Evolutionary conservation across 2,113 vertebrate species (phyloP), one percentile per base, ranked within the genome.

Genomic region (Python bivittatus): DNA sequence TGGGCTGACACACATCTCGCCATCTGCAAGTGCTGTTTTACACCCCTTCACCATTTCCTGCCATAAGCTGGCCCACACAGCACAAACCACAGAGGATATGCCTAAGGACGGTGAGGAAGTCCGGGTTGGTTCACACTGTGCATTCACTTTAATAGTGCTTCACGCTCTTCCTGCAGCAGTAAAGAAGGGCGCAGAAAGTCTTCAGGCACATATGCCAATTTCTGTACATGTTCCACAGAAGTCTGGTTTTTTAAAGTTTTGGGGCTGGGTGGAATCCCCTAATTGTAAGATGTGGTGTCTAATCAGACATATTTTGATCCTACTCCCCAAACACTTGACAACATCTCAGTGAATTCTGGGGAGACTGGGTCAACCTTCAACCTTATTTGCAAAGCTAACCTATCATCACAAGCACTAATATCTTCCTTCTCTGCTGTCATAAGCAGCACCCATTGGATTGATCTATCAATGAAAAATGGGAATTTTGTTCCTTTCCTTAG

Each of bases 61-160:
- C 91, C 92, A 94, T 0, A n/a, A 33, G 91, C 94, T 68, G 93
- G 79, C 93, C 89, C 86, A 90, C 88, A 53, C 5, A 0, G 56
- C 23, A 25, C 84, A 94, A 95, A 90, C 60, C 95, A 93, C 95
- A 97, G 94, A 97, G 91, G 92, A 96, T 95, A 96, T 60, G 23
- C 90, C 94, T 92, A 94, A 94, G 93, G 95, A 93, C 79, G 84
- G 53, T 72, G 8, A 94, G 84, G 95, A 92, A 95, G 91, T 94
- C 92, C 0, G 0, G 68, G 89, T 2, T 88, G 94, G 91, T 94
- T 94, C 88, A 88, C 89, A 90, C 86, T 27, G 22, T 92, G 79
- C 89, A 52, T 88, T 96, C 27, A 23, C 64, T 0, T 6, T 48
- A 93, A 93, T 58, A 23, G 95, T 95, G 92, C 96, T 96, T 94